Evolutionary conservation across 1,140 invertebrate genomes (phyloP), one percentile per base, ranked within the genome.

Genomic region (Gonioctena quinquepunctata): DNA sequence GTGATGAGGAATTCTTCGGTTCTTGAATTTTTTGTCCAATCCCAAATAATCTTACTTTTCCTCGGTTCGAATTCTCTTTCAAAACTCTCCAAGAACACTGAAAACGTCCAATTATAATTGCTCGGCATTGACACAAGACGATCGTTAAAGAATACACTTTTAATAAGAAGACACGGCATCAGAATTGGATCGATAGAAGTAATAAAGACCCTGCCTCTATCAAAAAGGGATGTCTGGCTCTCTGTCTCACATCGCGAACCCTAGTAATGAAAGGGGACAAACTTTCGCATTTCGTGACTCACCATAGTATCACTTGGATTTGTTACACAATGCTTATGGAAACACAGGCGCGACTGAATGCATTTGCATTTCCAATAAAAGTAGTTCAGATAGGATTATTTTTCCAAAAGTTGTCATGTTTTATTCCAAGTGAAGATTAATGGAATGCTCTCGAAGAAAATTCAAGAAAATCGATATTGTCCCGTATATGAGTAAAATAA

Each of bases 231-330:
- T 63, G 61, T 42, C 61, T 63, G 33, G 42, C 23, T 26, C 61
- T 63, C 28, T 48, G 42, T 63, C 27, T 28, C 61, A 63, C 42
- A 42, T 33, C 27, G 16, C 19, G 28, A 13, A 42, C 33, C 21
- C 61, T 63, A 18, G 48, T 23, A 28, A 63, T 21, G 42, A 49
- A 63, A 63, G 61, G 61, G 61, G 61, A 50, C 18, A 18, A 50
- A 63, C 25, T 63, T 63, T 63, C 33, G 19, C 61, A 63, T 48
- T 21, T 63, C 61, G 61, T 63, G 61, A 63, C 61, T 63, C 61
- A 63, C 61, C 13, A 21, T 49, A 19, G 33, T 18, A 42, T 42
- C 33, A 42, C 33, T 42, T 42, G 16, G 33, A 42, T 42, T 42
- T 42, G 33, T 42, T 42, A 42, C 33, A 42, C 33, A 42, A 42